These are phyloP conservation scores for Anarhynchus alexandrinus DNA, from an alignment of 2,113 vertebrate species.

Conservation along the genomic window DNA sequence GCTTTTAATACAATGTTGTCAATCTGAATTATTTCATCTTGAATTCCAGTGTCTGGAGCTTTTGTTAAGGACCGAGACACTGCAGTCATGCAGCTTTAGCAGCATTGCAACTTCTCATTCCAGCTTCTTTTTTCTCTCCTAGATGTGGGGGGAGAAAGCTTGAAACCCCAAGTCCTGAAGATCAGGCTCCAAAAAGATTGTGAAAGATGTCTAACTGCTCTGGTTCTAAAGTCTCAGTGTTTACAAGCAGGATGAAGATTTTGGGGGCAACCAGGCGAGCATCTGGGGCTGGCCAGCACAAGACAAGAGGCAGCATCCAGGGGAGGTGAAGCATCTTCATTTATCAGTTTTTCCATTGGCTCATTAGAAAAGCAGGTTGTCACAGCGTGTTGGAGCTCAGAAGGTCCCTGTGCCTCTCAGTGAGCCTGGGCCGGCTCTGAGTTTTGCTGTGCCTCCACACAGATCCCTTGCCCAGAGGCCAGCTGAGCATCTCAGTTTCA, in stretches of 20 bases:
- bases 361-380: background rate
- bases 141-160: background rate
- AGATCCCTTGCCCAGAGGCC: background rate
- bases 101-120: background rate
- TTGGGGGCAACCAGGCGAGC: background rate
- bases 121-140: background rate
- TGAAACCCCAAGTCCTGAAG: background rate
- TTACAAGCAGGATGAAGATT: background rate
- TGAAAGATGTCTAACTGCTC: background rate
- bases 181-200: background rate
- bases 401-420: background rate
- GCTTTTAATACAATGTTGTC: background rate
- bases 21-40: background rate
- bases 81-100: background rate
- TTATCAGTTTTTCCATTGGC: background rate
- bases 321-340: background rate
- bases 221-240: background rate
- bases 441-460: background rate
- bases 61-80: background rate
- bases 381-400: background rate
- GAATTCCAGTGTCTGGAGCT: background rate
- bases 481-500: background rate
- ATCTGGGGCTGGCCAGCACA: background rate
- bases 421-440: background rate
- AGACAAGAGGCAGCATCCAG: rapidly evolving